These are phyloP conservation scores for Hirtodrosophila cameraria DNA, from an alignment of 2,888 invertebrate species.

Conservation along the genomic window DNA sequence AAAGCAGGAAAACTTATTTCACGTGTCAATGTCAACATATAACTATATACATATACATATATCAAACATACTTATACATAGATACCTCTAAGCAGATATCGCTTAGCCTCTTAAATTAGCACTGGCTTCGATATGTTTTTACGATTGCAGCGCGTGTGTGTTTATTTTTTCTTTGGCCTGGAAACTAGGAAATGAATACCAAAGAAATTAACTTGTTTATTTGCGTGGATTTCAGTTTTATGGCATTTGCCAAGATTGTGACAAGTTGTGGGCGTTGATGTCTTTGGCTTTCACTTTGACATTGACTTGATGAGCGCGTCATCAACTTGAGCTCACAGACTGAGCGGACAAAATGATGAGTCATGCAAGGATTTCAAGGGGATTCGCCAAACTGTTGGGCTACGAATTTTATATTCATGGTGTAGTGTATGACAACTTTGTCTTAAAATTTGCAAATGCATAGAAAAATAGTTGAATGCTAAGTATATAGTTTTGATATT, in stretches of 20 bases:
- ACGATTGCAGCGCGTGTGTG: conserved; percentile 40
- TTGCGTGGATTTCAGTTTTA: conserved; percentile 64
- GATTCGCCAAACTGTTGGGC: neutral
- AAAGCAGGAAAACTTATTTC: conserved; percentile 58
- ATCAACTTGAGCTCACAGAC: conserved; percentile 18
- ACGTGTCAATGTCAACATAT: conserved; percentile 55
- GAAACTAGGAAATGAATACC: conserved; percentile 27
- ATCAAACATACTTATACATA: neutral
- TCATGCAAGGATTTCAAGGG: conserved; percentile 34
- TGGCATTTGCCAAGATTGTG: conserved; percentile 36
- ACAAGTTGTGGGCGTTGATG: conserved; percentile 31
- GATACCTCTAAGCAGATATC: conserved; percentile 6
- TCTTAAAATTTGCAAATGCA: conserved; percentile 8
- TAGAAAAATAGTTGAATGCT: neutral
- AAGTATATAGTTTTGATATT: neutral
- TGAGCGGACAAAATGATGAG: conserved; percentile 32
- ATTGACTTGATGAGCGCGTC: conserved; percentile 38
- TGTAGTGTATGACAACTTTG: conserved; percentile 23
- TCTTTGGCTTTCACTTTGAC: conserved; percentile 10
- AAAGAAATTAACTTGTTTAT: conserved; percentile 64
- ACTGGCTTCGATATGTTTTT: conserved; percentile 36
- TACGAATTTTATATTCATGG: conserved; percentile 40
- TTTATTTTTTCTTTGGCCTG: no score
- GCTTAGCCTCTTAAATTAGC: conserved; percentile 44
- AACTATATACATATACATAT: neutral